A percentile compares a stretch with the other conserved stretches of the same genome.
These are phyloP conservation scores for Ostrea edulis DNA, from an alignment of 1,140 invertebrate genomes.

Conservation along the genomic window DNA sequence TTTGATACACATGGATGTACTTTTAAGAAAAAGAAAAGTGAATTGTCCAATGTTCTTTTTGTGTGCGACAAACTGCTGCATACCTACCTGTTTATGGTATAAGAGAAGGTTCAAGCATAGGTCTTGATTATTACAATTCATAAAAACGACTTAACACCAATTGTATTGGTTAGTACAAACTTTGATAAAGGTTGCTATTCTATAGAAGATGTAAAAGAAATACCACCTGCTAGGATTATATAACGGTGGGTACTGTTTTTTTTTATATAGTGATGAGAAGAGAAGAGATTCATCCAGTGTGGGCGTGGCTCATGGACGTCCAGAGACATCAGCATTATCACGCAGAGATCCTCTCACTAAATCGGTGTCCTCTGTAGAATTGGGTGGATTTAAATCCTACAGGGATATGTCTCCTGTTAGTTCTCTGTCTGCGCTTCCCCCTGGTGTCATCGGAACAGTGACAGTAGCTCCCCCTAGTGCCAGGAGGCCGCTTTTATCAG, in stretches of 20 bases:
- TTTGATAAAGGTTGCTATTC: no score
- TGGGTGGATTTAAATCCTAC: neutral
- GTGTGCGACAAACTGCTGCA: no score
- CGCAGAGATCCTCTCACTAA: neutral
- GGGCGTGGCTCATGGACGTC: neutral
- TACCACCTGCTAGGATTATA: no score
- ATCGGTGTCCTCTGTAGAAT: neutral
- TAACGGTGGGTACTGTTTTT: neutral
- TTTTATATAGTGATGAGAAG: constrained; percentile 1
- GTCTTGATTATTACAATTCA: no score
- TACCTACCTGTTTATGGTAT: no score
- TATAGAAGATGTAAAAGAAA: no score
- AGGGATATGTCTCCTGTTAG: neutral
- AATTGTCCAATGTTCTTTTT: no score
- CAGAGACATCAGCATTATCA: neutral
- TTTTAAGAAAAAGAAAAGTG: no score
- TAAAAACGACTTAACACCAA: no score
- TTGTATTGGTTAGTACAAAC: no score
- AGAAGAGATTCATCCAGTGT: neutral
- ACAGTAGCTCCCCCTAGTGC: constrained; percentile 14
- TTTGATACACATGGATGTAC: no score
- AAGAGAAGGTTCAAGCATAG: no score
- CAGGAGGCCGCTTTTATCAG: constrained; percentile 50
- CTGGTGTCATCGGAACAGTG: constrained; percentile 7
- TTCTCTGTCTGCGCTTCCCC: neutral